A percentile compares a stretch with the other conserved stretches of the same genome.
These are phyloP conservation scores for Buceros bicornis DNA, from an alignment of 2,797 vertebrate species.

Conservation along the genomic window DNA sequence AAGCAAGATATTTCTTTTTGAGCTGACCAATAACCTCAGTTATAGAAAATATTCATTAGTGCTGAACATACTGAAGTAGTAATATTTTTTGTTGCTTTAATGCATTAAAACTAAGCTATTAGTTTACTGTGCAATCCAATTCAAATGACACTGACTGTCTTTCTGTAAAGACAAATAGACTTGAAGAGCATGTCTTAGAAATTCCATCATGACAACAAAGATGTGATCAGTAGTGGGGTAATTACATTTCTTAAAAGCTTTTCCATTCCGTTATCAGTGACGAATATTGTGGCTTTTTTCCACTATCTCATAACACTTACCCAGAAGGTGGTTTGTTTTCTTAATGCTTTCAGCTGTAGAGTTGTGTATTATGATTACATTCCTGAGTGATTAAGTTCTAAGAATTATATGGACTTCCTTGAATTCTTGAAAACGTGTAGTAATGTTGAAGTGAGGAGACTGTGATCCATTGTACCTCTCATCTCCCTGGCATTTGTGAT, in stretches of 20 bases:
- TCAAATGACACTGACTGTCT: background rate
- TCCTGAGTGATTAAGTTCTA: background rate
- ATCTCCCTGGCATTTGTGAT: background rate
- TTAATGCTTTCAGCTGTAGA: slow-evolving; percentile 16
- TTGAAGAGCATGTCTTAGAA: background rate
- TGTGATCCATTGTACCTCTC: background rate
- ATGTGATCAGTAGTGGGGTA: background rate
- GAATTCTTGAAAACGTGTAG: background rate
- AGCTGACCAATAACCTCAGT: background rate
- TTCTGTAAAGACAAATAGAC: background rate
- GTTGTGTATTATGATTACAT: background rate
- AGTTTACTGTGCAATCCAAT: background rate
- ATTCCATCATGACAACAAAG: slow-evolving; percentile 5
- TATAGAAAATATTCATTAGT: background rate
- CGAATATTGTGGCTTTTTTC: slow-evolving; percentile 19
- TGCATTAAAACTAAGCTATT: background rate
- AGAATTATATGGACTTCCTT: background rate
- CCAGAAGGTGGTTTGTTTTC: background rate
- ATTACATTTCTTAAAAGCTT: slow-evolving; percentile 62
- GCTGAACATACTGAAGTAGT: background rate
- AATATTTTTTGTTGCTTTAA: background rate
- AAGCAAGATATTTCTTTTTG: background rate
- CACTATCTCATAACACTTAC: slow-evolving; percentile 1
- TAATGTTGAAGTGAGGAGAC: background rate
- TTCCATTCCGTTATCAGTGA: slow-evolving; percentile 26